Evolutionary conservation across 2,888 invertebrate species (phyloP), one percentile per base, ranked within the genome.

Genomic region (Diarsia dahlii): DNA sequence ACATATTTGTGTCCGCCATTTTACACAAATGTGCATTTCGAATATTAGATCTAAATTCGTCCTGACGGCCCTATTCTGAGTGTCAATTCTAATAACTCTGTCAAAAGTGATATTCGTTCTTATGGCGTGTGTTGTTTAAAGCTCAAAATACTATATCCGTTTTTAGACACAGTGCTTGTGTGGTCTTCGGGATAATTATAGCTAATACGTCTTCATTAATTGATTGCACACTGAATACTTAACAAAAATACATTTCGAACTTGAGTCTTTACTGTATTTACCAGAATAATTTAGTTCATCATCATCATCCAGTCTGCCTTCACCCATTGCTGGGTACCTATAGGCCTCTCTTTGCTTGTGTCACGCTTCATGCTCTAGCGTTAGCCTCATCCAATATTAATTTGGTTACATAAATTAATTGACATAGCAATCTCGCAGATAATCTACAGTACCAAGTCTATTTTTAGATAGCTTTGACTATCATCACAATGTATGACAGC

Each of bases 1-100:
- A 69, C 67, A 65, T 63, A 85, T 74, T 69, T 85, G 56, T 77
- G 52, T 46, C n/a, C 67, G 28, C 70, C 70, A 73, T 77, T 77
- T 77, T 62, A 81, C 72, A 77, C 56, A 81, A 77, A 77, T 77
- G 70, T 77, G 67, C 70, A 76, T 82, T 84, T 68, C 69, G 46
- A 77, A 77, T 77, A 71, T 85, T 72, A 54, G 34, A 34, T 77
- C 70, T 81, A 82, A 73, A 71, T 71, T 67, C 46, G 63, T 85
- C 60, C 48, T 65, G 34, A 52, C 15, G 8, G 39, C 34, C 60
- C 8, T 83, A 83, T 83, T 83, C 85, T 78, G 60, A 10, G 15
- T 45, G 46, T 39, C 18, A 28, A 56, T 72, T 50, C 12, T 52
- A 46, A 74, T 73, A 48, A 28, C 13, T 34, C 4, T 5, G 20